phyloP scores from a whole-genome alignment of 2,113 vertebrate genomes.

The Aspiorhynchus laticeps region DNA sequence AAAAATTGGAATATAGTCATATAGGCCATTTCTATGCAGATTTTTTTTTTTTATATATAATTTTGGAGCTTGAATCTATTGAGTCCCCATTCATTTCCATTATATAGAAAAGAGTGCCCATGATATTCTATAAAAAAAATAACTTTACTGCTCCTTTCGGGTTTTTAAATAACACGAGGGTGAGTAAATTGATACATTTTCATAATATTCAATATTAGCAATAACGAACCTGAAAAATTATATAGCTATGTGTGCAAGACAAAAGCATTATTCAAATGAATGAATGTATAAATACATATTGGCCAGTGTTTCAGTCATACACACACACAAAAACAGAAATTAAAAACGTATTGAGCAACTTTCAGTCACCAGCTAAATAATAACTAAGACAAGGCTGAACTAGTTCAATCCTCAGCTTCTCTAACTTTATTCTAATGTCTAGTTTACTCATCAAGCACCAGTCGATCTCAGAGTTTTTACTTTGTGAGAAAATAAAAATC shows the following conservation, averaged over 20 bases:
- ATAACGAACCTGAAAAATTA: not conserved
- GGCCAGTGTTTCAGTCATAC: not conserved
- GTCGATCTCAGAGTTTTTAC: slow-evolving; percentile 9
- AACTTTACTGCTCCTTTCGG: too few relatives aligned
- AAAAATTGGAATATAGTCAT: too few relatives aligned
- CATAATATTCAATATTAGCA: not conserved
- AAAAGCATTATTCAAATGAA: too few relatives aligned
- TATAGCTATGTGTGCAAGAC: too few relatives aligned
- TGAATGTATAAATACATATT: too few relatives aligned
- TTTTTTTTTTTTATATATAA: too few relatives aligned
- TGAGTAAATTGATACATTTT: not conserved
- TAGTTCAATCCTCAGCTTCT: not conserved
- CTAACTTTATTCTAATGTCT: not conserved
- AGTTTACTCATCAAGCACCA: slow-evolving; percentile 17
- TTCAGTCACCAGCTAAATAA: not conserved
- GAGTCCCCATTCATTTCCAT: not conserved
- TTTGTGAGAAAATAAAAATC: slow-evolving; percentile 12
- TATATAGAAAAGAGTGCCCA: not conserved
- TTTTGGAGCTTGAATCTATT: too few relatives aligned
- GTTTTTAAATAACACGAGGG: not conserved
- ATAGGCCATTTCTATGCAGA: too few relatives aligned
- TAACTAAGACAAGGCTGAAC: not conserved
- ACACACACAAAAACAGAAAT: not conserved
- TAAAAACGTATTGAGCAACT: not conserved
- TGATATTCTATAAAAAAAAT: too few relatives aligned